Base-by-base conservation (phyloP, 2,113 vertebrate species). In the Scomber colias region DNA sequence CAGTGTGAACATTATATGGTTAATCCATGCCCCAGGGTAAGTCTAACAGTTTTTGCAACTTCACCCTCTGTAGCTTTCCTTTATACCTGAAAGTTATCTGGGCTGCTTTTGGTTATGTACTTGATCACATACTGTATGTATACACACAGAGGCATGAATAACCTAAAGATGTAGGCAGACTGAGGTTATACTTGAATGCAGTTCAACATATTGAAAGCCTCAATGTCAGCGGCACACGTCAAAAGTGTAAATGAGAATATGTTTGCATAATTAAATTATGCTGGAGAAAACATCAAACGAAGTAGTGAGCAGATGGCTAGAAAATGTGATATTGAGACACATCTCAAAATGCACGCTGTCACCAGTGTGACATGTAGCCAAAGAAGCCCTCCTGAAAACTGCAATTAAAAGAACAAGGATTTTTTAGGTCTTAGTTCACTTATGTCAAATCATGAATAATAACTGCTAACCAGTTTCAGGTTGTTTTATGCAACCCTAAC, bases 251-350 rank as follows among this genome's bases (percentile, higher is more conserved):
- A 71, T 74, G 79, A 66, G 59, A 61, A 57, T 44, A 55, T 59
- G 45, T 70, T 80, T 74, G 85, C 68, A 59, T 66, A 53, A 53
- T 19, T 54, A 68, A 86, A 71, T 71, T 57, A 81, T 71, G 14
- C 77, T 12, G 53, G 55, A 55, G 61, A 57, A 73, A 69, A 76
- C 56, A 71, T 88, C 63, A 73, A 81, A 73, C 8, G 9, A 55
- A 46, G 67, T 45, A 16, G 40, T 49, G 44, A 57, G 64, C 68
- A 66, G 44, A 81, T 66, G 19, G 67, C 31, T 31, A 17, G 46
- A 51, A 80, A 76, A 63, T 63, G n/a, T 31, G 12, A 59, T 30
- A 31, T 46, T 57, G 48, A 63, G 46, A 50, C 9, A 8, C 16
- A 71, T 72, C 19, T 72, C 4, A 54, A 56, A 69, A 54, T 30